phyloP scores from a whole-genome alignment of 2,797 vertebrate species.

The Mycteria americana region DNA sequence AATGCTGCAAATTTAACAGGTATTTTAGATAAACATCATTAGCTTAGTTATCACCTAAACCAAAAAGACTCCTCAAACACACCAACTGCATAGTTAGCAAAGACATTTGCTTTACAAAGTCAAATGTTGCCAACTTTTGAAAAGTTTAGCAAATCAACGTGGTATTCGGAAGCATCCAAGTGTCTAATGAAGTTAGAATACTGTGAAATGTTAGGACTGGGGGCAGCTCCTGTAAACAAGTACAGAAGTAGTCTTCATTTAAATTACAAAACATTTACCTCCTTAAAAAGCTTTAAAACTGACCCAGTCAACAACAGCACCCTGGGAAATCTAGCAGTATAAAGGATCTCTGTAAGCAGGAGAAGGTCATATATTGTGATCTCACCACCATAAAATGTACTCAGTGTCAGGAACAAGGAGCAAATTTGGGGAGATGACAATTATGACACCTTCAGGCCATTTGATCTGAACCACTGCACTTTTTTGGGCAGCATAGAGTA shows the following conservation, averaged over 20 bases:
- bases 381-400: slow-evolving; percentile 16
- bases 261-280: slow-evolving; percentile 66
- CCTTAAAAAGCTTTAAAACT: slow-evolving; percentile 71
- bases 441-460: slow-evolving; percentile 3
- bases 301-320: slow-evolving; percentile 44
- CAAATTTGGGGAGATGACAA: slow-evolving; percentile 28
- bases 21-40: slow-evolving; percentile 55
- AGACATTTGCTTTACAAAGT: slow-evolving; percentile 45
- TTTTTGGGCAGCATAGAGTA: slow-evolving; percentile 48
- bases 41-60: slow-evolving; percentile 60
- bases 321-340: slow-evolving; percentile 26
- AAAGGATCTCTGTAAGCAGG: slow-evolving; percentile 35
- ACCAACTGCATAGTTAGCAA: slow-evolving; percentile 46
- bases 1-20: slow-evolving; percentile 62
- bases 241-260: slow-evolving; percentile 63
- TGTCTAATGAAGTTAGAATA: slow-evolving; percentile 65
- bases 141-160: slow-evolving; percentile 56
- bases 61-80: slow-evolving; percentile 60
- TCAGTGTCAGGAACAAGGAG: slow-evolving; percentile 21
- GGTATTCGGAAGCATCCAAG: slow-evolving; percentile 64
- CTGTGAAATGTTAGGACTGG: slow-evolving; percentile 50
- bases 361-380: slow-evolving; percentile 26
- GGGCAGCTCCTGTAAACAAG: slow-evolving; percentile 60
- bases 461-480: slow-evolving; percentile 55
- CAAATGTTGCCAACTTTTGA: slow-evolving; percentile 51